Conservation (phyloP, 1,140 invertebrate species). For the Hirudo medicinalis region DNA sequence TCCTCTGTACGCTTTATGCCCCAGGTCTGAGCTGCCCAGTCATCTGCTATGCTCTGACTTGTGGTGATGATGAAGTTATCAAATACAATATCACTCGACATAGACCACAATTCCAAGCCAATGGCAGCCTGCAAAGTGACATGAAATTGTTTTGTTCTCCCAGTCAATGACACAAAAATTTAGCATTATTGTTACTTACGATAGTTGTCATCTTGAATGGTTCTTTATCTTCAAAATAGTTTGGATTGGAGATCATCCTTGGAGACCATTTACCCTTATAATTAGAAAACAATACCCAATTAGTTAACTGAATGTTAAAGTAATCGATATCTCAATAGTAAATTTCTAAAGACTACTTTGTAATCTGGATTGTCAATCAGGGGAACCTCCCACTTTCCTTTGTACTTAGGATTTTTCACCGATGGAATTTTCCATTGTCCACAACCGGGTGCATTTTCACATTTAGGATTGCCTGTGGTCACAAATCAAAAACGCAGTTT, state of each 20-base stretch:
- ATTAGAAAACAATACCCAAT: neutral
- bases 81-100: conserved; percentile 72
- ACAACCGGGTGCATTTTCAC: conserved; percentile 69
- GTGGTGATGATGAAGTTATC: conserved; percentile 91
- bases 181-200: conserved; percentile 49
- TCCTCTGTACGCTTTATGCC: conserved; percentile 61
- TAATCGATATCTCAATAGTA: neutral
- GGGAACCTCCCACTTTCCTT: conserved; percentile 66
- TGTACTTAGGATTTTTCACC: conserved; percentile 75
- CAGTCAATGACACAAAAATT: conserved; percentile 25
- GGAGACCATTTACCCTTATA: conserved; percentile 60
- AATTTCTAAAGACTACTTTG: conserved; percentile 39
- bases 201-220: conserved; percentile 84
- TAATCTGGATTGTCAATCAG: conserved; percentile 88
- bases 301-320: no score
- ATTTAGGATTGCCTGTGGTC: conserved; percentile 61
- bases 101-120: conserved; percentile 94
- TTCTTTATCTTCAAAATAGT: conserved; percentile 78
- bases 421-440: conserved; percentile 73
- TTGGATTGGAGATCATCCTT: conserved; percentile 76
- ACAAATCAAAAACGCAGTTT: conserved; percentile 25
- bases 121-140: conserved; percentile 59
- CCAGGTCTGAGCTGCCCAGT: conserved; percentile 72
- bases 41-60: conserved; percentile 58
- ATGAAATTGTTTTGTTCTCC: neutral